phyloP scores from a whole-genome alignment of 2,888 invertebrate species.

The Scelioninae gen. 1 region DNA sequence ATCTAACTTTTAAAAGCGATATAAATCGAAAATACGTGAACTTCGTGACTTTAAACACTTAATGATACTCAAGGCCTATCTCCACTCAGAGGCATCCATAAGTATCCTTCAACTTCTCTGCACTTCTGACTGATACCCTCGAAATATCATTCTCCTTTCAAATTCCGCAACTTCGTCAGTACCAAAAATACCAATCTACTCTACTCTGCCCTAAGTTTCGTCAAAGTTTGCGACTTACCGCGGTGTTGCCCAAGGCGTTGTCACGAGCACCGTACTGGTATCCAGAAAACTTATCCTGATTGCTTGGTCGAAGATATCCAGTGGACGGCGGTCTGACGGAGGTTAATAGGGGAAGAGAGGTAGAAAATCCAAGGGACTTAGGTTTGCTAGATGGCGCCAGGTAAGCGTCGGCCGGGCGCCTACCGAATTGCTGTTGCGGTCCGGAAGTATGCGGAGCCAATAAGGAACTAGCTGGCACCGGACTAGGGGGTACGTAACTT shows the following conservation, averaged over 20 bases:
- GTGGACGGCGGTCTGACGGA: conserved; percentile 46
- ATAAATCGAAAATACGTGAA: too few relatives aligned
- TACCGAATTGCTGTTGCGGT: conserved; percentile 14
- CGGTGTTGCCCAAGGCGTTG: conserved; percentile 39
- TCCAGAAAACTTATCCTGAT: conserved; percentile 39
- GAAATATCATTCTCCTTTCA: too few relatives aligned
- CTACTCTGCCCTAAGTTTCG: too few relatives aligned
- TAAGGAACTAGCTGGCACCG: conserved; percentile 9
- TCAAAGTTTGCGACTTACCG: conserved; percentile 37
- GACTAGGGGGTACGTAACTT: conserved; percentile 39
- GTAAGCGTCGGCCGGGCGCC: conserved; percentile 19
- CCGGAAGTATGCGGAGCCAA: conserved; percentile 43
- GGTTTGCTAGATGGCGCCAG: conserved; percentile 21
- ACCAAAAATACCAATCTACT: too few relatives aligned
- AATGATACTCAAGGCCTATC: too few relatives aligned
- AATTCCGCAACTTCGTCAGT: too few relatives aligned
- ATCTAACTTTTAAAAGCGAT: too few relatives aligned
- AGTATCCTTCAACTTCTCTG: too few relatives aligned
- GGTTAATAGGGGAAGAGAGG: conserved; percentile 30
- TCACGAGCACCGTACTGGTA: conserved; percentile 56
- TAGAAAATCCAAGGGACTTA: conserved; percentile 16
- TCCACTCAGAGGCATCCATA: too few relatives aligned
- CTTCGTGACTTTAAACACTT: too few relatives aligned
- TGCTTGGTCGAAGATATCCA: conserved; percentile 55
- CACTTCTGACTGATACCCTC: too few relatives aligned